A percentile compares a stretch with the other conserved stretches of the same genome.
Conservation (phyloP, 2,888 invertebrate genomes). For the Lucinisca nassula region DNA sequence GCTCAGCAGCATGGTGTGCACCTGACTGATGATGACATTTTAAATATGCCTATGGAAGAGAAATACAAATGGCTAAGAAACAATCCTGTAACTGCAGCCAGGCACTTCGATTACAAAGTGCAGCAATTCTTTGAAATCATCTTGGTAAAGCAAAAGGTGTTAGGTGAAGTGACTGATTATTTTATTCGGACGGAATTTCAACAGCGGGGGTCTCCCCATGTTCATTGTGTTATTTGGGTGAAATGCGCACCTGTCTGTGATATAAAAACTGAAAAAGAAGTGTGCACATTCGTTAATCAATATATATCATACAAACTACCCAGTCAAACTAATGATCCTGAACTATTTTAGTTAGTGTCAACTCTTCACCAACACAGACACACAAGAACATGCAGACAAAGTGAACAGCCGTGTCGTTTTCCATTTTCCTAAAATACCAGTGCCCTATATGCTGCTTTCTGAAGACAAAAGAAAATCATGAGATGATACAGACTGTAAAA, state of each 20-base stretch:
- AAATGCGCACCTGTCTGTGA: conserved; percentile 34
- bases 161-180: conserved; percentile 42
- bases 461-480: no score
- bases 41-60: conserved; percentile 53
- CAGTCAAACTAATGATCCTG: neutral
- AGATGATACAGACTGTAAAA: no score
- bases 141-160: neutral
- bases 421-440: conserved; percentile 23
- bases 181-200: conserved; percentile 45
- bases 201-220: conserved; percentile 30
- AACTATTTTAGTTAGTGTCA: neutral
- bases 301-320: conserved; percentile 45
- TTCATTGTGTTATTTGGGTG: conserved; percentile 32
- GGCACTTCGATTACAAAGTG: conserved; percentile 63
- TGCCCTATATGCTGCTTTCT: conserved; percentile 32
- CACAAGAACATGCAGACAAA: conserved; percentile 17
- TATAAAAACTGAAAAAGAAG: conserved; percentile 29
- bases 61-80: conserved; percentile 45
- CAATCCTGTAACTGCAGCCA: conserved; percentile 61
- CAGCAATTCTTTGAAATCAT: conserved; percentile 47
- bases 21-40: conserved; percentile 45
- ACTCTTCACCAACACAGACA: conserved; percentile 20
- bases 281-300: conserved; percentile 32
- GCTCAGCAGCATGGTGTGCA: conserved; percentile 23
- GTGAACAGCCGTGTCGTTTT: neutral